Conservation (phyloP, 2,888 invertebrate genomes). For the Limnephilus rhombicus region DNA sequence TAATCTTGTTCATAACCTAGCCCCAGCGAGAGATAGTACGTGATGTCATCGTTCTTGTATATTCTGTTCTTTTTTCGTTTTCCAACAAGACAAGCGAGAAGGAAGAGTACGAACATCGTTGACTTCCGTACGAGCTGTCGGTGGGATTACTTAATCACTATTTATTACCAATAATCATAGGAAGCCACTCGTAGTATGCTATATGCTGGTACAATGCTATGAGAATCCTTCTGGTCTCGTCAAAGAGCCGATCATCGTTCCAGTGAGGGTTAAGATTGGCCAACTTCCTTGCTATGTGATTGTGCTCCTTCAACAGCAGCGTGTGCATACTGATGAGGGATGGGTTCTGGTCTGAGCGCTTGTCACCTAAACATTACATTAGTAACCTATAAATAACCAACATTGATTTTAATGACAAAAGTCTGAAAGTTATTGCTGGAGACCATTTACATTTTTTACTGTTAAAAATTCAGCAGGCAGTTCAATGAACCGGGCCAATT, state of each 20-base stretch:
- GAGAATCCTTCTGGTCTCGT: constrained; percentile 75
- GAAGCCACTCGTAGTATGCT: constrained; percentile 77
- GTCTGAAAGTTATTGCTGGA: background rate
- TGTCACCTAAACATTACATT: constrained; percentile 68
- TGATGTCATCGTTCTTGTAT: too few relatives aligned
- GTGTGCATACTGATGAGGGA: constrained; percentile 75
- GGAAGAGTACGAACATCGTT: too few relatives aligned
- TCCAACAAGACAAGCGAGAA: too few relatives aligned
- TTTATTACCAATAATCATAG: constrained; percentile 72
- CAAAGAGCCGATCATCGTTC: constrained; percentile 75
- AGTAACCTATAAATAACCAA: background rate
- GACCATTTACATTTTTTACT: background rate
- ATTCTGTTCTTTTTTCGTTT: too few relatives aligned
- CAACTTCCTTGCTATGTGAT: constrained; percentile 73
- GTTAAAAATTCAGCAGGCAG: background rate
- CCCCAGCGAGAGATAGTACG: too few relatives aligned
- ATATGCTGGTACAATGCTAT: constrained; percentile 76
- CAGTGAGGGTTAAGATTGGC: constrained; percentile 76
- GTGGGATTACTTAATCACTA: background rate
- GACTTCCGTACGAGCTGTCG: too few relatives aligned
- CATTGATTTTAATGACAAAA: background rate
- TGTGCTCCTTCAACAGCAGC: constrained; percentile 75
- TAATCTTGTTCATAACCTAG: too few relatives aligned
- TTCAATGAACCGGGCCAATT: background rate
- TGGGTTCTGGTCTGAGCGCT: constrained; percentile 74